phyloP scores from a whole-genome alignment of 2,797 vertebrate genomes.

The Brotula barbata region DNA sequence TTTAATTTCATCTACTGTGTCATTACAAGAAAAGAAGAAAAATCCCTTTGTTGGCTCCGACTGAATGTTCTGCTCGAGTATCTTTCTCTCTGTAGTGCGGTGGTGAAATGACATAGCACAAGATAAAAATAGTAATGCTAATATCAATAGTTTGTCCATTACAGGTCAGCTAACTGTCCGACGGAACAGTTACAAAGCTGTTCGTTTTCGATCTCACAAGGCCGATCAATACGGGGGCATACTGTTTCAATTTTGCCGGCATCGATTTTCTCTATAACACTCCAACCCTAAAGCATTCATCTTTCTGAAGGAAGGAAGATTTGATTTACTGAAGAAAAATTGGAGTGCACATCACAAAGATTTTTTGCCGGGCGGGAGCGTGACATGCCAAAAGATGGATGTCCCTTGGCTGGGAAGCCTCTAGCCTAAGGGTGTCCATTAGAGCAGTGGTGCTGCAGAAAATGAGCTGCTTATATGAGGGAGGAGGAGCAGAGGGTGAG shows the following conservation, averaged over 20 bases:
- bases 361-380: slow-evolving; percentile 91
- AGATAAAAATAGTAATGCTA: slow-evolving; percentile 98
- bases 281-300: slow-evolving; percentile 96
- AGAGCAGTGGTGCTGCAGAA: slow-evolving; percentile 89
- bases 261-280: slow-evolving; percentile 99
- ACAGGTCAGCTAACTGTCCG: slow-evolving; percentile 99
- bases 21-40: slow-evolving; percentile 12
- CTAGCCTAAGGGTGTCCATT: slow-evolving; percentile 97
- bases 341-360: slow-evolving; percentile 99
- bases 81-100: slow-evolving; percentile 59
- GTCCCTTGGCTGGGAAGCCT: slow-evolving; percentile 93
- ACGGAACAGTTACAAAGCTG: slow-evolving; percentile 99
- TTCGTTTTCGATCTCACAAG: slow-evolving; percentile 97
- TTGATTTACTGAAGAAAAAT: slow-evolving; percentile 99
- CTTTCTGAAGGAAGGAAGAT: slow-evolving; percentile 99
- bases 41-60: slow-evolving; percentile 21
- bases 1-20: slow-evolving; percentile 7
- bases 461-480: slow-evolving; percentile 83
- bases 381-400: slow-evolving; percentile 98
- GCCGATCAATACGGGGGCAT: slow-evolving; percentile 98
- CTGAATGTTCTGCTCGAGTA: slow-evolving; percentile 21
- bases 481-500: slow-evolving; percentile 61
- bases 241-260: slow-evolving; percentile 99
- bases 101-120: slow-evolving; percentile 89
- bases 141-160: slow-evolving; percentile 99